These are phyloP conservation scores for Agriopis aurantiaria DNA, from an alignment of 2,888 invertebrate species.

Conservation along the genomic window DNA sequence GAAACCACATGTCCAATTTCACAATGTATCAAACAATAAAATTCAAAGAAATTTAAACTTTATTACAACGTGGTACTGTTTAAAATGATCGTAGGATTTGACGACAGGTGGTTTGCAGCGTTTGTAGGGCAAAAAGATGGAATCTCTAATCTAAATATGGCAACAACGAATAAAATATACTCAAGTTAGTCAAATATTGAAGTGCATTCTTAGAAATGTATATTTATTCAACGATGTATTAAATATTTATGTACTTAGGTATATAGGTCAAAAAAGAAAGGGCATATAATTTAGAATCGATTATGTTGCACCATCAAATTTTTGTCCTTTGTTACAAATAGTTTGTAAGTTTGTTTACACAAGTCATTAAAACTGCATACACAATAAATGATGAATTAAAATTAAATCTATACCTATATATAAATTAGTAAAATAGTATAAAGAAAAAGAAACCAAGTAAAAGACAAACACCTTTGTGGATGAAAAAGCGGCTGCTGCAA, in stretches of 20 bases:
- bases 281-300: not conserved
- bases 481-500: no score
- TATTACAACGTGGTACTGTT: conserved; percentile 19
- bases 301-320: no score
- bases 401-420: no score
- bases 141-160: conserved; percentile 43
- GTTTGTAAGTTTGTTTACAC: no score
- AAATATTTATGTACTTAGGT: not conserved
- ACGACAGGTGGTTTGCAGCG: conserved; percentile 43
- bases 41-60: conserved; percentile 31
- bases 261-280: not conserved
- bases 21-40: conserved; percentile 38
- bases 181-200: conserved; percentile 20
- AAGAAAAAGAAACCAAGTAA: no score
- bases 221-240: not conserved
- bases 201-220: conserved; percentile 4
- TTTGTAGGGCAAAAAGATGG: conserved; percentile 45
- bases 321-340: no score
- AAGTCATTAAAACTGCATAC: no score
- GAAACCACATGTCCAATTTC: conserved; percentile 39
- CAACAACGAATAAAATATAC: conserved; percentile 29
- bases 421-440: no score
- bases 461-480: no score
- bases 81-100: conserved; percentile 6
- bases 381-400: no score